Evolutionary conservation across 37 sponge, comb jelly and placozoan genomes (phyloP), one percentile per base, ranked within the genome.

Genomic region (Spongia lamella): DNA sequence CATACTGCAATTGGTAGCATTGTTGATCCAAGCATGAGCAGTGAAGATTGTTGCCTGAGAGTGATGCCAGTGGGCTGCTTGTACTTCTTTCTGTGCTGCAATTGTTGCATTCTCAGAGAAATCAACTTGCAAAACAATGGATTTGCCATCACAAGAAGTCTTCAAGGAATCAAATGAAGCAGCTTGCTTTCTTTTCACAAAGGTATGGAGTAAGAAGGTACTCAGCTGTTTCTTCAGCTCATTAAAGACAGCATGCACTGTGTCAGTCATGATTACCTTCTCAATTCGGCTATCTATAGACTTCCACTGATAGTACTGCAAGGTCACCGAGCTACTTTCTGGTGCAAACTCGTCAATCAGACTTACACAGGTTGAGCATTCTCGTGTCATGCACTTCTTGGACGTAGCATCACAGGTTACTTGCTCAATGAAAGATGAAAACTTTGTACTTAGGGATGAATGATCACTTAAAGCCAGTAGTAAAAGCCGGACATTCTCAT

Each of bases 81-180:
- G 79, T 20, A 66, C 29, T 52, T 78, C 62, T 58, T 59, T 75
- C 47, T 75, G 76, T 20, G 39, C 22, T 16, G 54, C 54, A 36
- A 74, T 71, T 53, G 72, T 71, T 32, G 79, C 79, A 53, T 78
- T 78, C 37, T 78, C 79, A 1, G 79, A 78, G 33, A 78, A 78
- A 29, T 78, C 79, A n/a, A 78, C 68, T 54, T 78, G 68, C 14
- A 78, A 55, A 66, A 78, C 79, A 7, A 66, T 56, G 21, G 26
- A 53, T 35, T 78, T 51, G 15, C 67, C 57, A 65, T 78, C 68
- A 39, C 79, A 78, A 15, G 29, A 36, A 19, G 57, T 54, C 20
- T 34, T 54, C 27, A 71, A 55, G 20, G 49, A 32, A 58, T 71
- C 62, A 21, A 66, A 78, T 33, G 51, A 22, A 53, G 58, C 79